Base-by-base conservation (phyloP, 2,888 invertebrate genomes). In the Nomada lathburiana region DNA sequence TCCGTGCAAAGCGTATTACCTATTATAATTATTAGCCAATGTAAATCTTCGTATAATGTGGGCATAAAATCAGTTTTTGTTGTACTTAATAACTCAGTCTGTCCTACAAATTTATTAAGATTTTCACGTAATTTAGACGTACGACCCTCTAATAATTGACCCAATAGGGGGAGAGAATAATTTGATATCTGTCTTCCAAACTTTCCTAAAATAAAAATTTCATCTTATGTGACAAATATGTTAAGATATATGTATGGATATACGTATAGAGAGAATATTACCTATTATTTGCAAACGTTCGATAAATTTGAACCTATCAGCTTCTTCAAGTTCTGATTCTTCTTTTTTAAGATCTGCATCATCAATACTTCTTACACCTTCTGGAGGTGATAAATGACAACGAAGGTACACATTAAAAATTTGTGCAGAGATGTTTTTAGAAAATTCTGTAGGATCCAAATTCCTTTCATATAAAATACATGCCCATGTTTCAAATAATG, bases 41-140 rank as follows among this genome's bases (percentile, higher is more conserved):
- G 98, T 29, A 98, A 94, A 94, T 98, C 98, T 94, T 98, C 98
- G 91, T 97, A 98, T 50, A 98, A 94, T 68, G 94, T 95, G 78
- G 96, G 95, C 44, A 97, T 92, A 73, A 95, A 94, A 29, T 93
- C 93, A 0, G 86, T 72, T 42, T 75, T 83, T 0, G 89, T 82
- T 18, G 75, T 77, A 62, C 87, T 87, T 52, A 88, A 76, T 3
- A 86, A 59, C 64, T 90, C 84, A 23, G 83, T 82, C 63, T 89
- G 89, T 42, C 80, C 85, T 0, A 90, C 88, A n/a, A 92, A 60
- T 68, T 86, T 88, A 67, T 92, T 93, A 50, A 95, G 91, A 67
- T 94, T 94, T 3, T 94, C 93, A 72, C 94, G 94, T 53, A 95
- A 94, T 93, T 95, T 94, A 80, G 94, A 95, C 79, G 96, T 96